A percentile compares a stretch with the other conserved stretches of the same genome.
These are phyloP conservation scores for Indicator indicator DNA, from an alignment of 2,113 vertebrate species.

Conservation along the genomic window DNA sequence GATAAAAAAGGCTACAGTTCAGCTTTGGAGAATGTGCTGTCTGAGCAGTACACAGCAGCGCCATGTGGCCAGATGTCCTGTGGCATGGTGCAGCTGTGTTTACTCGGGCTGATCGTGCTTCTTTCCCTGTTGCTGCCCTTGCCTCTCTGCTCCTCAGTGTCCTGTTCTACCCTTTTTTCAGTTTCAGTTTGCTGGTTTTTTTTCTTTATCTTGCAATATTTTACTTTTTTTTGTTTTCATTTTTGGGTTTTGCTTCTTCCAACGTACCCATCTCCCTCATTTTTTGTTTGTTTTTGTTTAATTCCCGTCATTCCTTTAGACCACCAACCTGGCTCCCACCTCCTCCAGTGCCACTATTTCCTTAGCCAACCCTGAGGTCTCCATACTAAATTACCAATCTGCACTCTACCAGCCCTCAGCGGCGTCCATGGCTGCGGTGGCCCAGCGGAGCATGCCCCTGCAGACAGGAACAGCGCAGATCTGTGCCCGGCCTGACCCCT, in stretches of 20 bases:
- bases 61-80: accelerated
- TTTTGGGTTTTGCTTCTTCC: constrained; percentile 60
- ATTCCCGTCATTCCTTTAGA: constrained; percentile 90
- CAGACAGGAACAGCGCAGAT: constrained; percentile 93
- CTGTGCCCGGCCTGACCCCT: constrained; percentile 95
- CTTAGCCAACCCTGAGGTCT: constrained; percentile 95
- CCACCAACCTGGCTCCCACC: constrained; percentile 92
- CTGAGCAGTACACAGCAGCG: background rate
- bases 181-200: constrained; percentile 26
- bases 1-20: background rate
- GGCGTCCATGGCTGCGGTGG: constrained; percentile 97
- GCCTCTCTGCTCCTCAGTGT: background rate
- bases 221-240: constrained; percentile 6
- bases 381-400: constrained; percentile 99
- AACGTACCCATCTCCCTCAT: constrained; percentile 73
- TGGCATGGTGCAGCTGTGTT: background rate
- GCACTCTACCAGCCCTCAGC: constrained; percentile 97
- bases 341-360: constrained; percentile 97
- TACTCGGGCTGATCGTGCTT: background rate
- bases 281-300: constrained; percentile 84
- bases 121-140: background rate
- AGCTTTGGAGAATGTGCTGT: background rate
- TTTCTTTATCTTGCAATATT: constrained; percentile 19
- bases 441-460: constrained; percentile 95
- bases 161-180: constrained; percentile 10